Conservation (phyloP, 2,113 vertebrate species). For the Brachirus orientalis region DNA sequence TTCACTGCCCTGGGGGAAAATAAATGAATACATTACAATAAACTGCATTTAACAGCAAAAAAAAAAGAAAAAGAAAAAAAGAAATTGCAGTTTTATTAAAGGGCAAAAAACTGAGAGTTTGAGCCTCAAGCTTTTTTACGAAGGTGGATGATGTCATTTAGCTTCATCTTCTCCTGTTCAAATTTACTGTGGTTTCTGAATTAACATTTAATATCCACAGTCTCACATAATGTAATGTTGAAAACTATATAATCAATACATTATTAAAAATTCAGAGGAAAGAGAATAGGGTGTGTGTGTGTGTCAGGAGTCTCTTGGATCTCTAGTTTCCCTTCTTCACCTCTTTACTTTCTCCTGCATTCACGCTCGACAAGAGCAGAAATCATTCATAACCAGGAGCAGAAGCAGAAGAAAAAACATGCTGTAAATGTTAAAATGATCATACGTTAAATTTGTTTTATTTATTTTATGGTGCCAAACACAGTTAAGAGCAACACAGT, state of each 20-base stretch:
- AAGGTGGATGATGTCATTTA: slow-evolving; percentile 2
- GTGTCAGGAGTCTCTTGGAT: slow-evolving; percentile 38
- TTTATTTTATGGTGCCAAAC: too few species aligned
- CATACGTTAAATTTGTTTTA: too few species aligned
- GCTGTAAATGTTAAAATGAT: too few species aligned
- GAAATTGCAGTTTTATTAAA: background rate
- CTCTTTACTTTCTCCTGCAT: slow-evolving; percentile 19
- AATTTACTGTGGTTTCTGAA: slow-evolving; percentile 1
- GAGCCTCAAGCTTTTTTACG: background rate
- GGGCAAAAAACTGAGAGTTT: background rate
- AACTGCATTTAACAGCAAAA: background rate
- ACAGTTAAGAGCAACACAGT: background rate
- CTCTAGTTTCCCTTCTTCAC: slow-evolving; percentile 30
- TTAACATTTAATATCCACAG: background rate
- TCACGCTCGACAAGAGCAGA: background rate
- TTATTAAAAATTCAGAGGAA: slow-evolving; percentile 64
- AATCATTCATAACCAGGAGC: slow-evolving; percentile 9
- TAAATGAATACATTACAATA: slow-evolving; percentile 18
- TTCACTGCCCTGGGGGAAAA: slow-evolving; percentile 3
- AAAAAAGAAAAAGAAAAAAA: background rate
- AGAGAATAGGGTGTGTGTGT: slow-evolving; percentile 1
- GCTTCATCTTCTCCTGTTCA: background rate
- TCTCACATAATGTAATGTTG: too few species aligned
- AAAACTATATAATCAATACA: slow-evolving; percentile 52
- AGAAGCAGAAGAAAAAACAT: too few species aligned